Base-by-base conservation (phyloP, 1,140 invertebrate species). In the Temnothorax curvispinosus region DNA sequence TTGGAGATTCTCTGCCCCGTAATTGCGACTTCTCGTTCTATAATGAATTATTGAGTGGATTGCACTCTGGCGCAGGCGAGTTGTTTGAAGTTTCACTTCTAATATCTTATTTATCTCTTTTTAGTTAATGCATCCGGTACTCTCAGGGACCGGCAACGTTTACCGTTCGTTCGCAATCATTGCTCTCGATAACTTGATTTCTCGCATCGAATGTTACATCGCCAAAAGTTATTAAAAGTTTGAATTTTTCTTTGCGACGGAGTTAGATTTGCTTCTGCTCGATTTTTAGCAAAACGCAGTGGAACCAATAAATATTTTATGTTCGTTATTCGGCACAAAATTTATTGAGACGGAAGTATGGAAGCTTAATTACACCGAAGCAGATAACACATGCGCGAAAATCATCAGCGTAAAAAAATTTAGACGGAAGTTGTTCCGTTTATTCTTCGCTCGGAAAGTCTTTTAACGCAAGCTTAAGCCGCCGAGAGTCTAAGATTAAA, bases 401-500 rank as follows among this genome's bases (percentile, higher is more conserved):
- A n/a, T 50, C 15, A 6, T 54, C 62, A 88, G 56, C 47, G 76
- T 92, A 86, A 89, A 92, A 27, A 87, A 92, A 91, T 93, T 93
- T 90, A 93, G 87, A 92, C 90, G 91, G 86, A 81, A 78, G 87
- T 86, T 87, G 35, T 82, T 72, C 18, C 56, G 5, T 67, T 87
- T 82, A 47, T 75, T 85, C 47, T 85, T 47, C 15, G 44, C 56
- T 81, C 62, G 84, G 71, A 75, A 74, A 81, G 81, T 88, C 64
- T 76, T 87, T 89, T 88, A 90, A 88, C 85, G 89, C 82, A 72
- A 90, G 89, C 88, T 93, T 89, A 92, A 93, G 91, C 92, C 89
- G 90, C 91, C 88, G 90, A 78, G 88, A 91, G 89, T 89, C 89
- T 88, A 91, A 94, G 92, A 94, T 94, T 94, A 93, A 93, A 93